phyloP scores from a whole-genome alignment of 1,140 invertebrate species.

The Heliconius eleuchia region DNA sequence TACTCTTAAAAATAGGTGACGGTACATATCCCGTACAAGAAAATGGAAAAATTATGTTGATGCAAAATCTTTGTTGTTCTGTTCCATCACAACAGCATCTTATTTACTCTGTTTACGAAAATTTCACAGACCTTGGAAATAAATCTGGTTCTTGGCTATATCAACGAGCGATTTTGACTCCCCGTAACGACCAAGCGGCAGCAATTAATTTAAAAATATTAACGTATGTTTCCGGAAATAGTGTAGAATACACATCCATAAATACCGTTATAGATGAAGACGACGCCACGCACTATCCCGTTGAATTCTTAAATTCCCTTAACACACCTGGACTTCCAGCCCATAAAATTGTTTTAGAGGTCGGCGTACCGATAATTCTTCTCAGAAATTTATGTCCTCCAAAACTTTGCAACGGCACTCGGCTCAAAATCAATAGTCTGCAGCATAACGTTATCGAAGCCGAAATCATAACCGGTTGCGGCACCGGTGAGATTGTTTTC shows the following conservation, averaged over 20 bases:
- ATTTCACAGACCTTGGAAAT: not conserved
- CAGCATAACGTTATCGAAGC: conserved; percentile 41
- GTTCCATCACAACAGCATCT: not conserved
- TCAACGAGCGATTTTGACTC: not conserved
- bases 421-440: conserved; percentile 36
- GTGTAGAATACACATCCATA: conserved; percentile 23
- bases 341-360: conserved; percentile 34
- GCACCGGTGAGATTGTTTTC: conserved; percentile 32
- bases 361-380: conserved; percentile 22
- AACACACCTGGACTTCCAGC: conserved; percentile 32
- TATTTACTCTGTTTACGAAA: not conserved
- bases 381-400: conserved; percentile 37
- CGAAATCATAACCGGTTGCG: conserved; percentile 37
- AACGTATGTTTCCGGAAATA: not conserved
- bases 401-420: conserved; percentile 43
- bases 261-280: conserved; percentile 24
- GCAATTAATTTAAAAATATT: not conserved
- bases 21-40: too few species aligned
- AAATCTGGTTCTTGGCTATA: not conserved
- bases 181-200: not conserved
- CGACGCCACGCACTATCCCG: conserved; percentile 28
- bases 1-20: not conserved
- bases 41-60: too few species aligned
- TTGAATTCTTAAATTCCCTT: conserved; percentile 33
- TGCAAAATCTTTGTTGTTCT: not conserved